Base-by-base conservation (phyloP, 2,888 invertebrate genomes). In the Hypomecis atomaria region DNA sequence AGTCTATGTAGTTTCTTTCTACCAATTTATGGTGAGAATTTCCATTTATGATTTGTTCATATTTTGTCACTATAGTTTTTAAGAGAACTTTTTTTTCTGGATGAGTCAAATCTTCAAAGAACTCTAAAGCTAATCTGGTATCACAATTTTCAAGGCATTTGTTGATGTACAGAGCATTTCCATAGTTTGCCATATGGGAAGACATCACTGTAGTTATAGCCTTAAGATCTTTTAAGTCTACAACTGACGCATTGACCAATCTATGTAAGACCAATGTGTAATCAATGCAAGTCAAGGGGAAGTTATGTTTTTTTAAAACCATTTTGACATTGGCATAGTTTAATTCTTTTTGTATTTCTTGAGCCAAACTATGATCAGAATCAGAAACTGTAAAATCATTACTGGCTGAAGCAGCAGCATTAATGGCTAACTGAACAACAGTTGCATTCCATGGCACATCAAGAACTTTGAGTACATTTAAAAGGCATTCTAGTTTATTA, bases 1-100 rank as follows among this genome's bases (percentile, higher is more conserved):
- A 93, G 75, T 93, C 93, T 49, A 92, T 79, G 66, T 90, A 93
- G 72, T 90, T 92, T 72, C 85, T 84, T 81, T 92, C 91, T 52
- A 87, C 71, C 13, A 69, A 70, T 13, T 78, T 71, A 72, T 84
- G 78, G 63, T 68, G 76, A 23, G 68, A 71, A 55, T 70, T 71
- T 56, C 83, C 76, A 60, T 73, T 83, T 60, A 92, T 81, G 47
- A 91, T 81, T 75, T 89, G 88, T 72, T 93, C 93, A 78, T 86
- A 90, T 79, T 92, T 92, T 33, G 81, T 76, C 43, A 85, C 70
- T 4, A 87, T 71, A 45, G 88, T 76, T 77, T 87, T 89, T 5
- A 90, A 69, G 59, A 90, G 65, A 52, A 85, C 71, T 50, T 78
- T 82, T 75, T 87, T 86, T 58, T 87, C 85, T 61, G 78, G 83